Evolutionary conservation across 2,113 vertebrate species (phyloP).

Genomic region (Bufo bufo): DNA sequence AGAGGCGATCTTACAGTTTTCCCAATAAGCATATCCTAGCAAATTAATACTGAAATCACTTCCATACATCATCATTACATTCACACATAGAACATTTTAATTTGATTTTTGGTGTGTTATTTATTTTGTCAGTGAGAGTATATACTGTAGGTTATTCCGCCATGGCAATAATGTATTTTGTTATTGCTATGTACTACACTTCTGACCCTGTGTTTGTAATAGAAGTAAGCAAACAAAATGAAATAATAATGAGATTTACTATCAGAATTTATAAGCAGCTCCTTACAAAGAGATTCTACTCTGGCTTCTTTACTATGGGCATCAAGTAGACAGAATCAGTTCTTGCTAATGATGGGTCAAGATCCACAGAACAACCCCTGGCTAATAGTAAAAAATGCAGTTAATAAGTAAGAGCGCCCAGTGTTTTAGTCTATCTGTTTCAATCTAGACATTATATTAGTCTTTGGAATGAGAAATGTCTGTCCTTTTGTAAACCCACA

Average conservation of each 20-base stretch:
- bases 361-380: slow-evolving; percentile 1
- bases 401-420: slow-evolving; percentile 6
- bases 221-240: neutral
- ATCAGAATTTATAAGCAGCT: neutral
- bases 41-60: too few species aligned
- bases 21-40: too few species aligned
- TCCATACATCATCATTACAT: too few species aligned
- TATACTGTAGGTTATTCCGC: neutral
- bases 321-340: neutral
- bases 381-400: slow-evolving; percentile 8
- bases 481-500: neutral
- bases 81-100: too few species aligned
- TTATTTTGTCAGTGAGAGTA: too few species aligned
- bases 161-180: neutral
- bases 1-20: too few species aligned
- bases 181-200: neutral
- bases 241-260: neutral
- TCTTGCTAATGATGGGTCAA: slow-evolving; percentile 8
- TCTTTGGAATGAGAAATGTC: neutral
- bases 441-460: slow-evolving; percentile 3
- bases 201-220: neutral
- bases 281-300: neutral
- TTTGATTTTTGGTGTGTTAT: too few species aligned
- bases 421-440: slow-evolving; percentile 4
- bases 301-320: neutral